Percentiles rank a stretch among this genome's conserved stretches.
Evolutionary conservation across 2,113 vertebrate species (phyloP).

Genomic region (Falco punctatus): DNA sequence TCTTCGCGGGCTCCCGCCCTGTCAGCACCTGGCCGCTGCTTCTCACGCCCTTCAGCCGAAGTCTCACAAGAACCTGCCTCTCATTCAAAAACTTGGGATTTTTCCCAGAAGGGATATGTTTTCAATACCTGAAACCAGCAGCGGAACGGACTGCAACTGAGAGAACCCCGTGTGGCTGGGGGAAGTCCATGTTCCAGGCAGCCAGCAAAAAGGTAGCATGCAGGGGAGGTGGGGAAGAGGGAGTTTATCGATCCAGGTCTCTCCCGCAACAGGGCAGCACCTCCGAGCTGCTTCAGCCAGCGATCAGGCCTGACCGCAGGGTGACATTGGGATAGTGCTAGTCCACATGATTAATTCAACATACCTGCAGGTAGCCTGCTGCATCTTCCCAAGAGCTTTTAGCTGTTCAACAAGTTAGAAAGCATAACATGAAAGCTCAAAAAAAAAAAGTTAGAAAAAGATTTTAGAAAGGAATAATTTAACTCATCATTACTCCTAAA

Average conservation of each 20-base stretch:
- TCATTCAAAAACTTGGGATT: neutral
- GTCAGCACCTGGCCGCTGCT: neutral
- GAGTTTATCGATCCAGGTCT: no score
- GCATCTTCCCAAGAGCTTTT: neutral
- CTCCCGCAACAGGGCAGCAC: neutral
- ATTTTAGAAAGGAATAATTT: no score
- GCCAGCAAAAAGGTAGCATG: neutral
- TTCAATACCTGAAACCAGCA: neutral
- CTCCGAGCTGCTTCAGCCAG: neutral
- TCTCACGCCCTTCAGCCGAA: neutral
- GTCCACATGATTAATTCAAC: neutral
- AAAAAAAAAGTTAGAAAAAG: neutral
- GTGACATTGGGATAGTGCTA: neutral
- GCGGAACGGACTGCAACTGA: neutral
- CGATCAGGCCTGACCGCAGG: accelerated
- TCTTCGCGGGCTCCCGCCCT: no score
- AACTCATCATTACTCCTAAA: neutral
- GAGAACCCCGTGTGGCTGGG: neutral
- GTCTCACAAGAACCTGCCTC: neutral
- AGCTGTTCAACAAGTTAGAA: neutral
- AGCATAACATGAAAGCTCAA: neutral
- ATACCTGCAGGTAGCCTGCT: neutral
- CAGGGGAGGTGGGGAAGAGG: neutral
- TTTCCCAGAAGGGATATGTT: no score
- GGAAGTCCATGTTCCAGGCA: no score